Evolutionary conservation across 2,888 invertebrate genomes (phyloP), one percentile per base, ranked within the genome.

Genomic region (Eupithecia centaureata): DNA sequence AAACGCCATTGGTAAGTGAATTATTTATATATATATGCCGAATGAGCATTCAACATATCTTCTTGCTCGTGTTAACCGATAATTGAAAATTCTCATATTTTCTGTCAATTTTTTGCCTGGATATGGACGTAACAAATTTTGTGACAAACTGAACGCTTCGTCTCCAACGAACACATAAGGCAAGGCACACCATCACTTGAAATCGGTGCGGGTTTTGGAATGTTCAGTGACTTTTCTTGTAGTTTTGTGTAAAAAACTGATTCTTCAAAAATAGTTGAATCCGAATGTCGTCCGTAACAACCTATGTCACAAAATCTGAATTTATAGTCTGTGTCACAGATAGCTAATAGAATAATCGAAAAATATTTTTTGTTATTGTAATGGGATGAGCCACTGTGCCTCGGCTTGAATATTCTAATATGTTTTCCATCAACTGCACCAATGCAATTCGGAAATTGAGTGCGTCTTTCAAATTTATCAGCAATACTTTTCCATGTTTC

Each of bases 181-280:
- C 51, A 67, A 59, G n/a, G n/a, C 10, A 60, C 42, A 58, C 35
- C 58, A 30, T 58, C 52, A 38, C 51, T 67, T 67, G 66, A 66
- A 57, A 66, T 57, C 12, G 57, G 58, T 58, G 28, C 28, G 47
- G 22, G 25, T 13, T 51, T 25, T 25, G 51, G 51, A 25, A 51
- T 51, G 25, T 51, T 25, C 25, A 51, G 25, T 13, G 22, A 13
- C 25, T 51, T 51, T 51, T 22, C 22, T 51, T 51, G 51, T 30
- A 74, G 71, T 72, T 73, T 75, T 74, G 75, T 61, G 75, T 76
- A 76, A 61, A 77, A 76, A 61, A 12, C 65, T 47, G 74, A 74
- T 62, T 76, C 22, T 25, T 51, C 72, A 76, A 75, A 76, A 71
- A 77, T 72, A 74, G 76, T 52, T 57, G 74, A 76, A 68, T 77